Evolutionary conservation across 2,888 invertebrate species (phyloP).

Genomic region (Prosapia bicincta): DNA sequence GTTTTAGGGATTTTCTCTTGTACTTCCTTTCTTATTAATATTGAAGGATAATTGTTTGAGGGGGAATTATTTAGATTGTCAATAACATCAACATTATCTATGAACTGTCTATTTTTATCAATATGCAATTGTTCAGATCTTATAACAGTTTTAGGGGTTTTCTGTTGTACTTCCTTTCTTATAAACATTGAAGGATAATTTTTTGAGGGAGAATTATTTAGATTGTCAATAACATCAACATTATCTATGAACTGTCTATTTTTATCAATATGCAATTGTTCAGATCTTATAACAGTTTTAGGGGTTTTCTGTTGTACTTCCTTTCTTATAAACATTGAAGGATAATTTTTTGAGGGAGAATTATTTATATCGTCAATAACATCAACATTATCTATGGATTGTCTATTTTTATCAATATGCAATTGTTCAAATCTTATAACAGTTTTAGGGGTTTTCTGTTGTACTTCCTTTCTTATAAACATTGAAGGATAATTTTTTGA

Average conservation of each 20-base stretch:
- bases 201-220: too few relatives aligned
- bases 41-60: too few relatives aligned
- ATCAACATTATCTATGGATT: too few relatives aligned
- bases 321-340: not conserved
- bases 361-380: too few relatives aligned
- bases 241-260: too few relatives aligned
- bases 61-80: too few relatives aligned
- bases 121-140: not conserved
- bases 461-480: not conserved
- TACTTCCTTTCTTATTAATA: too few relatives aligned
- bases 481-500: too few relatives aligned
- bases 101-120: not conserved
- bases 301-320: not conserved
- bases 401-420: not conserved
- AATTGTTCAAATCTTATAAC: not conserved
- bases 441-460: not conserved
- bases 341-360: too few relatives aligned
- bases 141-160: not conserved
- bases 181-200: not conserved
- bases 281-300: not conserved
- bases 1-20: too few relatives aligned
- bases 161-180: not conserved
- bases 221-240: too few relatives aligned
- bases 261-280: not conserved
- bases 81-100: too few relatives aligned